Base-by-base conservation (phyloP, 2,113 vertebrate species). In the Etia nguti region DNA sequence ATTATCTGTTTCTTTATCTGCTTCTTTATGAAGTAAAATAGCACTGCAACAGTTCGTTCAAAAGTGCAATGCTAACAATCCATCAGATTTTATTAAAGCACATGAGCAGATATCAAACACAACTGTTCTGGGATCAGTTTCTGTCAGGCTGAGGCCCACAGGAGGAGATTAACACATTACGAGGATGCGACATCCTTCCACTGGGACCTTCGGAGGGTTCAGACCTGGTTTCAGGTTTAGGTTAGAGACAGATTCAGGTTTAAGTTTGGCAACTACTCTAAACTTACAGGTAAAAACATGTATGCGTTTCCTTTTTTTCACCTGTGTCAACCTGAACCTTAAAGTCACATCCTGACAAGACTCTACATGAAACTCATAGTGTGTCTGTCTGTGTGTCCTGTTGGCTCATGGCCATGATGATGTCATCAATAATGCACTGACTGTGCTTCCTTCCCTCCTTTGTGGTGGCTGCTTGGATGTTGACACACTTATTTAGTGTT, bases 361-460 rank as follows among this genome's bases (percentile, higher is more conserved):
- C 56, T 81, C 6, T 10, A 34, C 80, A 62, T 0, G 26, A 46
- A 60, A 41, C 55, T 60, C 36, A 2, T 3, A 1, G 41, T 5
- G 15, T 52, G 15, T 43, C 41, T 48, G 18, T 36, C 13, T 24
- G 3, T 13, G 7, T 41, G 34, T 70, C 65, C 22, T 0, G 22
- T 10, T 73, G 41, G 22, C 22, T 0, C 0, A 7, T 2, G 2
- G 15, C 4, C 4, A 1, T 7, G 68, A 73, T 48, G 68, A 73
- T 18, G 22, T 73, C 65, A 48, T 73, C 7, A 73, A 46, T 48
- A 73, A 73, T 73, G 24, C 68, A 26, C 41, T 11, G 15, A 73
- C 22, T 73, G 70, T 13, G 43, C 26, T 77, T 77, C 46, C 70
- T 50, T 50, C 43, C 70, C 46, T 31, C 26, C 26, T 73, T 73